Evolutionary conservation across 2,888 invertebrate genomes (phyloP), one percentile per base, ranked within the genome.

Genomic region (Byasa hedistus): DNA sequence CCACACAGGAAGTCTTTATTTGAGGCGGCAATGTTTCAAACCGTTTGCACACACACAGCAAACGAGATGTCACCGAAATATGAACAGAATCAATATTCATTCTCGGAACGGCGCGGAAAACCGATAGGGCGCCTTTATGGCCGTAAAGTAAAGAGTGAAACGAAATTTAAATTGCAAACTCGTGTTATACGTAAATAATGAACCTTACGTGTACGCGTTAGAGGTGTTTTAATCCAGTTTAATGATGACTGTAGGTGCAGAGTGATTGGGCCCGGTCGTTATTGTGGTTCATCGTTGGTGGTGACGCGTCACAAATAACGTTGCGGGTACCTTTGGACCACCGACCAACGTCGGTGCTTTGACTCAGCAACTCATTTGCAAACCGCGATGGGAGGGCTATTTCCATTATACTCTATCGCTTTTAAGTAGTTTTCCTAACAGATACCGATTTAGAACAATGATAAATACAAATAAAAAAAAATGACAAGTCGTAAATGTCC

Each of bases 71-170:
- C 79, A 78, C 81, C 83, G 81, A 86, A 83, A 81, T 78, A 77
- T 74, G 75, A 76, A 82, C 78, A 80, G 76, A 83, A 82, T 81
- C 81, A 77, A 78, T 78, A 75, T 69, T 64, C 71, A 70, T 89
- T 88, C 89, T 80, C 69, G 76, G 88, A 87, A 89, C 79, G 72
- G 76, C 70, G 78, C 79, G 87, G 84, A 89, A 88, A 87, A 86
- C 80, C 83, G 85, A 86, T 84, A 88, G 83, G 85, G 82, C 79
- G 83, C 80, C 80, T 81, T 84, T 83, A 85, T 75, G 81, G 77
- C 76, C 76, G 78, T 77, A 77, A 55, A 64, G 65, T 68, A 61
- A 68, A 68, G 77, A 44, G 73, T 75, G 75, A 73, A 70, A 68
- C 68, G 64, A 66, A 24, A 17, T 68, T 64, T 72, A 32, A 64